A percentile compares a stretch with the other conserved stretches of the same genome.
These are phyloP conservation scores for Eupelmus urozonus DNA, from an alignment of 2,888 invertebrate species.

Conservation along the genomic window DNA sequence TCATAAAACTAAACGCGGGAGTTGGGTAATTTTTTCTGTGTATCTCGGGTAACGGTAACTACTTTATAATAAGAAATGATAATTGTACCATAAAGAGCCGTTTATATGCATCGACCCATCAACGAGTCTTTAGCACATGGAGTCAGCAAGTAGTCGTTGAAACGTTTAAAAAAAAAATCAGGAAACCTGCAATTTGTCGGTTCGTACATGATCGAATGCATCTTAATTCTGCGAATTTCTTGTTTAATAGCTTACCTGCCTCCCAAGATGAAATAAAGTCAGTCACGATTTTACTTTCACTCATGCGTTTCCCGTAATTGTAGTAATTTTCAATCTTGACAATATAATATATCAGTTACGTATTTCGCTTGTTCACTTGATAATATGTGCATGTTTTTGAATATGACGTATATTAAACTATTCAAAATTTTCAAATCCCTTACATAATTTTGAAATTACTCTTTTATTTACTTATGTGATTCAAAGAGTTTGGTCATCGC, in stretches of 20 bases:
- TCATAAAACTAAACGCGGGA: too few relatives aligned
- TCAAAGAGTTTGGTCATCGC: too few relatives aligned
- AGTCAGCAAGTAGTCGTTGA: background rate
- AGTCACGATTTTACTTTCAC: conserved; percentile 51
- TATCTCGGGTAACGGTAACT: too few relatives aligned
- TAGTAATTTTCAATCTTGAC: conserved; percentile 31
- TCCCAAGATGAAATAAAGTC: conserved; percentile 43
- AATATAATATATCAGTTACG: conserved; percentile 29
- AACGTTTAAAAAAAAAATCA: conserved; percentile 23
- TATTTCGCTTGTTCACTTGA: background rate
- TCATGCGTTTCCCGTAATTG: conserved; percentile 40
- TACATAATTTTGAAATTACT: too few relatives aligned
- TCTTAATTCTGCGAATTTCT: conserved; percentile 51
- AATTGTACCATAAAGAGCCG: background rate
- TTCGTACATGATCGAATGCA: background rate
- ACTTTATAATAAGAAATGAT: background rate
- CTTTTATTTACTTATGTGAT: too few relatives aligned
- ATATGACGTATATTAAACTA: background rate
- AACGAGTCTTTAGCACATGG: conserved; percentile 1
- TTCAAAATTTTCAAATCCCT: too few relatives aligned
- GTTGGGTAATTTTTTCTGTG: too few relatives aligned
- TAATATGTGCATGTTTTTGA: background rate
- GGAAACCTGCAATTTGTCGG: conserved; percentile 26
- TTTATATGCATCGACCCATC: background rate
- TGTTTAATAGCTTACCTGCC: conserved; percentile 11